Evolutionary conservation across 2,113 vertebrate genomes (phyloP).

Genomic region (Lepus timidus): DNA sequence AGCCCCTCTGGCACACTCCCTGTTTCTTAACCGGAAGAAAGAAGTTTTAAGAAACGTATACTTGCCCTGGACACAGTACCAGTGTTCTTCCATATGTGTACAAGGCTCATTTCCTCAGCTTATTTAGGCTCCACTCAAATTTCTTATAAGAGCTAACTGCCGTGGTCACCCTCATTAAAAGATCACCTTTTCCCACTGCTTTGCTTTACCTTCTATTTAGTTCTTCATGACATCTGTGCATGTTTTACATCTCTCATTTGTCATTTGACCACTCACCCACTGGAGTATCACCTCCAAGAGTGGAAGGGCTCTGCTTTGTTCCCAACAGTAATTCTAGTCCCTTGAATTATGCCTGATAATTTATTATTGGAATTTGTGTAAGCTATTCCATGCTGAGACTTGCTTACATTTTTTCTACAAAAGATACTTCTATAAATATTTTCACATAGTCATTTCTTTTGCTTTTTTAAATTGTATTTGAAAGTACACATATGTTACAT

Average conservation of each 20-base stretch:
- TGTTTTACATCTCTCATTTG: not conserved
- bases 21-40: not conserved
- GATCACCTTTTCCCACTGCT: not conserved
- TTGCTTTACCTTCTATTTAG: not conserved
- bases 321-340: not conserved
- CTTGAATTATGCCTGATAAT: not conserved
- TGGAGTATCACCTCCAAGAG: not conserved
- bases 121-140: not conserved
- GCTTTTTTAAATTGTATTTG: not conserved
- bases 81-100: not conserved
- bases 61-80: not conserved
- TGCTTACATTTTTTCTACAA: not conserved
- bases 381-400: not conserved
- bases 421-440: not conserved
- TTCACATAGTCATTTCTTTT: not conserved
- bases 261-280: not conserved
- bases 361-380: not conserved
- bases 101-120: not conserved
- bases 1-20: not conserved
- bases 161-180: not conserved
- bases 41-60: not conserved
- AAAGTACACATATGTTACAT: not conserved
- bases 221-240: not conserved
- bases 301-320: not conserved
- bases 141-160: not conserved